Base-by-base conservation (phyloP, 2,797 vertebrate genomes). In the Borostomias antarcticus region DNA sequence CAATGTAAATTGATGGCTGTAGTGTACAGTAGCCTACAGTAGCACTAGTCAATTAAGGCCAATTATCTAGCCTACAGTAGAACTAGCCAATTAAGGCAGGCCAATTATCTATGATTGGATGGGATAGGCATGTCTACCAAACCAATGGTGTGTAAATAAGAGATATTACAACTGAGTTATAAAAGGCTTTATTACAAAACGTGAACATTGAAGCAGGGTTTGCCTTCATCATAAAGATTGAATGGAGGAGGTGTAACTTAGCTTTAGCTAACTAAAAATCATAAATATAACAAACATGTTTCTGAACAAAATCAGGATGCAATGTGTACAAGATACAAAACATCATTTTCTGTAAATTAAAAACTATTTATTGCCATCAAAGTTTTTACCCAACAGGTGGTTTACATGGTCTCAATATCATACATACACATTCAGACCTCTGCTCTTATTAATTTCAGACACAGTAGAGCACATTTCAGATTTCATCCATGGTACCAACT, bases 181-280 rank as follows among this genome's bases (percentile, higher is more conserved):
- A 87, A 92, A 91, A 92, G 83, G 85, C 85, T 91, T 92, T 90
- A 91, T 89, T 92, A 90, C 84, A 91, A 92, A 91, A 91, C 71
- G 82, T 85, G 79, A 87, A 84, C 69, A 75, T 66, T 73, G 74
- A 33, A 80, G 69, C 54, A 70, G 64, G 48, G 63, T 56, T 19
- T 66, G 64, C 80, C 66, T 26, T 51, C 53, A 60, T 72, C 28
- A 33, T 37, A 58, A 56, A 65, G 52, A 77, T 64, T 59, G 72
- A 61, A 74, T 68, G 32, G 81, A 73, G 61, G 9, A 0, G 33
- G 45, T 75, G 67, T 48, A 51, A 47, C 64, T 72, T 69, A 11
- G 66, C 29, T 43, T 53, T n/a, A n/a, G n/a, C n/a, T n/a, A 74
- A 76, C 64, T 73, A 76, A 57, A 51, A 11, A 45, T 33, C 9